Base-by-base conservation (phyloP, 2,888 invertebrate species). In the Cheilosia scutellata region DNA sequence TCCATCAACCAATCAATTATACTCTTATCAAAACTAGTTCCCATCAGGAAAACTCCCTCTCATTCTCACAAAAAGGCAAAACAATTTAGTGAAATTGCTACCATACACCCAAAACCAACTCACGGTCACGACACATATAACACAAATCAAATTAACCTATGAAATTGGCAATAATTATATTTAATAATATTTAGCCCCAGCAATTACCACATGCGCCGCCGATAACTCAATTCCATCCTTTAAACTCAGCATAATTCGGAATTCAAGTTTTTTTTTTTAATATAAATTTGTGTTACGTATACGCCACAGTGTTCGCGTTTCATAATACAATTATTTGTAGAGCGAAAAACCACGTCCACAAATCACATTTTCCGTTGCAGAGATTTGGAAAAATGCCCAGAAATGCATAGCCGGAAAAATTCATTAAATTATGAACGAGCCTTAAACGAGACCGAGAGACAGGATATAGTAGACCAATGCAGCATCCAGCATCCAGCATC, bases 361-460 rank as follows among this genome's bases (percentile, higher is more conserved):
- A 76, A 76, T 68, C 49, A 60, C 40, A 68, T 42, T 68, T 68
- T 42, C 66, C 66, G 13, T 75, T 75, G 66, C 58, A 57, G 57
- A 25, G 44, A 60, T 42, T 71, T 76, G 75, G 75, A 66, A 58
- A 40, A 49, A 40, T 76, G 75, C 75, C 75, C 74, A 75, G 42
- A 53, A 16, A 37, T 29, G 25, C 33, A n/a, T 5, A n/a, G 25
- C 40, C 40, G 53, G 47, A 40, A 16, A 60, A 71, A 71, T 53
- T 62, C 62, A 74, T 74, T 74, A 42, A 74, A 62, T 74, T 74
- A 62, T 55, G 62, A 53, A n/a, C 29, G 25, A 31, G 20, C 7
- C 20, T 5, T 29, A 44, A 44, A 4, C n/a, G 6, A n/a, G n/a
- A 44, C 5, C 44, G 5, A 44, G 20, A 20, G 47, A 47, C 20